Evolutionary conservation across 1,140 invertebrate species (phyloP).

Genomic region (Luehdorfia chinensis): DNA sequence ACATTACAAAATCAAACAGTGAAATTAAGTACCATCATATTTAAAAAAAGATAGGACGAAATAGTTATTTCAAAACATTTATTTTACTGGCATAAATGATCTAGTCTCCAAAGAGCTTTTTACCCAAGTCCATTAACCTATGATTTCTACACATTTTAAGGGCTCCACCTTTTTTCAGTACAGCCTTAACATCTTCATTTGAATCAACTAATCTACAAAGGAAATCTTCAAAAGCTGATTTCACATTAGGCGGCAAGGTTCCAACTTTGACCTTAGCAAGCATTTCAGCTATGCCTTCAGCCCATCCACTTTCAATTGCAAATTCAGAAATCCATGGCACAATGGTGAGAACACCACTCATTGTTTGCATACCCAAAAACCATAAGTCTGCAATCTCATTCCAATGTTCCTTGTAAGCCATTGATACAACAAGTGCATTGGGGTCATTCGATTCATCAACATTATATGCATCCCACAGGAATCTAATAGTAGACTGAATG

Average conservation of each 20-base stretch:
- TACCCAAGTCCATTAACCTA: conserved; percentile 91
- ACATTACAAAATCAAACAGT: too few relatives aligned
- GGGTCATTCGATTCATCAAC: conserved; percentile 92
- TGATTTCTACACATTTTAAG: conserved; percentile 90
- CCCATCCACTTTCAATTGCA: conserved; percentile 94
- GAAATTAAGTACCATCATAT: too few relatives aligned
- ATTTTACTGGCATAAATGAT: too few relatives aligned
- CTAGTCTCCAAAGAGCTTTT: conserved; percentile 90
- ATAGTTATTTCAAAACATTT: too few relatives aligned
- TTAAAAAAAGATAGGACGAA: too few relatives aligned
- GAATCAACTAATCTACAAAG: conserved; percentile 90
- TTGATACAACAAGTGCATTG: conserved; percentile 87
- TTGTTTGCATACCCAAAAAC: conserved; percentile 96
- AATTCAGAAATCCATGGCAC: conserved; percentile 95
- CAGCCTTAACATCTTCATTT: conserved; percentile 84
- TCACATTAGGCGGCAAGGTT: conserved; percentile 87
- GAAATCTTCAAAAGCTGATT: conserved; percentile 94
- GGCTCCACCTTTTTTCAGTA: conserved; percentile 90
- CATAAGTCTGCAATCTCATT: conserved; percentile 93
- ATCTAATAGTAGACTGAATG: conserved; percentile 91
- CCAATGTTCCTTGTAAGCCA: conserved; percentile 92
- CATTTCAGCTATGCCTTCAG: conserved; percentile 89
- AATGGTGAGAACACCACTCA: conserved; percentile 86
- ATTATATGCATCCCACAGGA: conserved; percentile 94
- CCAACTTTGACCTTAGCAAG: conserved; percentile 89